Percentiles rank a stretch among this genome's conserved stretches.
Evolutionary conservation across 1,140 invertebrate genomes (phyloP).

Genomic region (Psilanteris sp.): DNA sequence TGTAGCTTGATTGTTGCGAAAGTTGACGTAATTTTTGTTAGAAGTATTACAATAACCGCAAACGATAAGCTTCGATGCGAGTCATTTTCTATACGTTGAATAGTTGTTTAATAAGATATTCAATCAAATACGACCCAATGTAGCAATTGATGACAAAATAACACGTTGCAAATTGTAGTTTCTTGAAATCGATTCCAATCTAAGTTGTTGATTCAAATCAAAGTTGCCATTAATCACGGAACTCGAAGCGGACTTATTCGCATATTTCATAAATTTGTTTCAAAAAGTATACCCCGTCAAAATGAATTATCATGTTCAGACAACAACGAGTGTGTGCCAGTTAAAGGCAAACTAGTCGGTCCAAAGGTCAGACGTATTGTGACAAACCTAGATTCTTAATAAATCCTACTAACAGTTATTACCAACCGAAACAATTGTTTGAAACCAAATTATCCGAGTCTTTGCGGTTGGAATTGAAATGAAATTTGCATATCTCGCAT

Average conservation of each 20-base stretch:
- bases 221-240: conserved; percentile 37
- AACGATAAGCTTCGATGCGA: conserved; percentile 22
- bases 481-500: conserved; percentile 38
- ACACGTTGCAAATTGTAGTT: conserved; percentile 34
- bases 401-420: conserved; percentile 53
- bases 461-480: conserved; percentile 43
- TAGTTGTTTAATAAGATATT: conserved; percentile 32
- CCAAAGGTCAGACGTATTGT: conserved; percentile 54
- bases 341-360: conserved; percentile 60
- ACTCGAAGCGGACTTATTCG: conserved; percentile 30
- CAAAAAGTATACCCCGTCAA: conserved; percentile 54
- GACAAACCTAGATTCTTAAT: conserved; percentile 55
- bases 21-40: conserved; percentile 2
- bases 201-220: conserved; percentile 37
- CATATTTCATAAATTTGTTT: conserved; percentile 59
- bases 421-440: conserved; percentile 54
- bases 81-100: conserved; percentile 24
- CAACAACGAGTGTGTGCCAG: conserved; percentile 20
- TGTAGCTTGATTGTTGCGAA: too few species aligned
- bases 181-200: conserved; percentile 48
- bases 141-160: conserved; percentile 45
- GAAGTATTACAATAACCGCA: conserved; percentile 22
- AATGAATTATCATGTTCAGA: conserved; percentile 55
- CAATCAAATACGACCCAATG: conserved; percentile 17
- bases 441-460: conserved; percentile 46